Percentiles rank a stretch among this genome's conserved stretches.
phyloP scores from a whole-genome alignment of 2,113 vertebrate species.

The Hiodon alosoides region DNA sequence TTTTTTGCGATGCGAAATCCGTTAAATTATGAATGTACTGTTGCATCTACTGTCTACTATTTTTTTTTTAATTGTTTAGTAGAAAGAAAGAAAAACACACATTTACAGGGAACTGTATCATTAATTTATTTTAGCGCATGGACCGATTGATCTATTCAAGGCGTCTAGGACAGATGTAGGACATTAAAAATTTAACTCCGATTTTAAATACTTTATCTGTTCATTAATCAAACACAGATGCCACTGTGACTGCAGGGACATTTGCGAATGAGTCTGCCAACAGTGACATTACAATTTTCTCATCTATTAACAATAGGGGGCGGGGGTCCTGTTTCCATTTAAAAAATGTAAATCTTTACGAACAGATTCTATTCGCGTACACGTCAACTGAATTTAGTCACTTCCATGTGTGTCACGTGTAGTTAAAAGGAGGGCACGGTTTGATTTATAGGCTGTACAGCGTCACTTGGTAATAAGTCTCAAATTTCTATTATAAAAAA shows the following conservation, averaged over 20 bases:
- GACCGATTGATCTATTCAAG: slow-evolving; percentile 30
- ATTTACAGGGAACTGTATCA: slow-evolving; percentile 27
- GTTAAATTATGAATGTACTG: background rate
- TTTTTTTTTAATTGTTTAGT: background rate
- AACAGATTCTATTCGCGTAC: too few species aligned
- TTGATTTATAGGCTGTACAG: too few species aligned
- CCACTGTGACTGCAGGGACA: slow-evolving; percentile 30
- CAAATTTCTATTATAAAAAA: too few species aligned
- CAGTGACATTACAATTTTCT: too few species aligned
- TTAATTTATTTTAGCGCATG: slow-evolving; percentile 23
- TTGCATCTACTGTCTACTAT: background rate
- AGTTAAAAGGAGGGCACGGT: too few species aligned
- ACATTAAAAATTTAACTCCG: slow-evolving; percentile 36
- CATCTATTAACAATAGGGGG: too few species aligned
- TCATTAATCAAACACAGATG: slow-evolving; percentile 46
- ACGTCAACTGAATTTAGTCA: too few species aligned
- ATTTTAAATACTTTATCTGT: slow-evolving; percentile 37
- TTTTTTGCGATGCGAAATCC: background rate
- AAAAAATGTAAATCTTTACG: too few species aligned
- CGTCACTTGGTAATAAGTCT: too few species aligned
- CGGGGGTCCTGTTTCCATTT: too few species aligned
- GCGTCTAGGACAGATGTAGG: slow-evolving; percentile 35
- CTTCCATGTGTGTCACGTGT: too few species aligned
- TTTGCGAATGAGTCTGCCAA: slow-evolving; percentile 26
- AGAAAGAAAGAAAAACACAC: background rate